phyloP scores from a whole-genome alignment of 2,113 vertebrate genomes.

The Anseranas semipalmata region DNA sequence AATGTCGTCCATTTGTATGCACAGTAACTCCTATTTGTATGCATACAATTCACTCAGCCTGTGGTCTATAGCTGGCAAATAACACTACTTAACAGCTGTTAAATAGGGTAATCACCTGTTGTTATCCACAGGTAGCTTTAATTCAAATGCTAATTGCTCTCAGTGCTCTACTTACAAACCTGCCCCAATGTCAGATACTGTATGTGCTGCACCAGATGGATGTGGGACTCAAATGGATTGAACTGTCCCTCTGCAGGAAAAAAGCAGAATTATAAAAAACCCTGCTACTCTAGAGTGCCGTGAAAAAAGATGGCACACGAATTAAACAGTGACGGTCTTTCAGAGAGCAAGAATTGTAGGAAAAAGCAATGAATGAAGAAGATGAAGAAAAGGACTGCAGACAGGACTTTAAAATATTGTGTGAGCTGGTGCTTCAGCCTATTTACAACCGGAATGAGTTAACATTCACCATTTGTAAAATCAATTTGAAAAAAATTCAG shows the following conservation, averaged over 20 bases:
- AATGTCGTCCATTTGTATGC: conserved; percentile 20
- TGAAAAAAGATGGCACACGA: neutral
- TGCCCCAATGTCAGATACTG: conserved; percentile 48
- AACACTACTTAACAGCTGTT: conserved; percentile 76
- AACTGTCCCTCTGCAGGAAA: neutral
- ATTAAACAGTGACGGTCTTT: neutral
- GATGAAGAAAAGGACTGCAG: neutral
- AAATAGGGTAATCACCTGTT: conserved; percentile 74
- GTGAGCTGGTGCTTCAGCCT: neutral
- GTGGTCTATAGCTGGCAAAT: conserved; percentile 51
- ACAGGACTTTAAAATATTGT: neutral
- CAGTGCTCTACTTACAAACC: conserved; percentile 64
- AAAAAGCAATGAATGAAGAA: neutral
- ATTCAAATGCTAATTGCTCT: conserved; percentile 77
- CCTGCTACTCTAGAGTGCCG: neutral
- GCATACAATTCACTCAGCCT: conserved; percentile 42
- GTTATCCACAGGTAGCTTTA: conserved; percentile 75
- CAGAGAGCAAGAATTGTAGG: neutral
- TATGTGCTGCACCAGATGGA: conserved; percentile 45
- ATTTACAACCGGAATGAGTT: neutral
- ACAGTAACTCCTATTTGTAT: conserved; percentile 37
- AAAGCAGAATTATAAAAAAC: neutral
- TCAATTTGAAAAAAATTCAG: neutral
- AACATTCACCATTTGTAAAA: neutral
- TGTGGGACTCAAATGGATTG: conserved; percentile 7